Evolutionary conservation across 2,797 vertebrate species (phyloP), one percentile per base, ranked within the genome.

Genomic region (Gymnocypris eckloni): DNA sequence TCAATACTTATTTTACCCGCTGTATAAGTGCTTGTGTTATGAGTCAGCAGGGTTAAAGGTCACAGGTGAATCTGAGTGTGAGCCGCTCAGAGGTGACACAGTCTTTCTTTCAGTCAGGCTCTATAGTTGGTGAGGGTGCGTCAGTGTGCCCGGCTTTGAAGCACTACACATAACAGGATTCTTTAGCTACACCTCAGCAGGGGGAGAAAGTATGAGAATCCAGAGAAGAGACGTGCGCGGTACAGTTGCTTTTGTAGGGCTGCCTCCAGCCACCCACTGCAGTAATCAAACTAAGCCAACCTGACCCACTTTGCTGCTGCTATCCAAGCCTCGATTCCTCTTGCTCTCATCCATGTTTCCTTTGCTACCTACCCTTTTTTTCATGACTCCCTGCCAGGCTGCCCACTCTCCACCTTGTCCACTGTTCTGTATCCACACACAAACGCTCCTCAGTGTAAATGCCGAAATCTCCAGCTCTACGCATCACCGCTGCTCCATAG

Each of bases 261-360:
- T 84, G 90, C 90, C 90, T 91, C 88, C 80, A 90, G 90, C 91
- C 89, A 92, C 87, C 86, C 90, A 90, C 89, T 83, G 77, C 90
- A 90, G 89, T 91, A 90, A 92, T 93, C 89, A 89, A 92, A 92
- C 87, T 86, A 89, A 86, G 91, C 90, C 89, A 89, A 82, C 86
- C 87, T 93, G 92, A 93, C 92, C 92, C 93, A 93, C 89, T 93
- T 93, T 91, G 90, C 90, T 88, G 83, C 86, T 86, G 90, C 87
- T 91, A 90, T 88, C 90, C 89, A 86, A 81, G 75, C 86, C 89
- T 89, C 39, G 45, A 87, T 86, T 83, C 79, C 77, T 88, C 82
- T 83, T 45, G 28, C 86, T 89, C 64, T 54, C 66, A 52, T 90
- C 82, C 50, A 52, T 82, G 66, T 78, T 48, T 37, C n/a, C 56